Conservation (phyloP, 2,888 invertebrate species). For the Carterocephalus palaemon region DNA sequence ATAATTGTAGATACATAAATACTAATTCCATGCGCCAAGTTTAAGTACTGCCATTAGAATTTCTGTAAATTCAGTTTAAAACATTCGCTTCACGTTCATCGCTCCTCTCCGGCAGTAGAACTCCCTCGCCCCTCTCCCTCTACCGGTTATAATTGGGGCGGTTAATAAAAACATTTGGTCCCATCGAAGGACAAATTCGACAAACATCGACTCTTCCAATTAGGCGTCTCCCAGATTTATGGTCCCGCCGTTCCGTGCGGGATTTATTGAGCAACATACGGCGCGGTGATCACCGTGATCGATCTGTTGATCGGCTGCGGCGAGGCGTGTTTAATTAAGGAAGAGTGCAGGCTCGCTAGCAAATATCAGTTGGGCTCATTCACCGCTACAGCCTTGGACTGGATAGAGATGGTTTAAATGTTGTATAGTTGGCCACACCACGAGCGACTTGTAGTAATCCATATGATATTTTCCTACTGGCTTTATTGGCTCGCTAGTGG, state of each 20-base stretch:
- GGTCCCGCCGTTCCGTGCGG: constrained; percentile 29
- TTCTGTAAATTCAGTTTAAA: neutral
- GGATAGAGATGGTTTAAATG: too few relatives aligned
- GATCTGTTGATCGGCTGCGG: constrained; percentile 8
- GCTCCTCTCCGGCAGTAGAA: neutral
- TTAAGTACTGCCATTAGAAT: too few relatives aligned
- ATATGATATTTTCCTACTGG: too few relatives aligned
- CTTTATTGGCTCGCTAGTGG: too few relatives aligned
- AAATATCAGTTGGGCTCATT: too few relatives aligned
- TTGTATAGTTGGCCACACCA: too few relatives aligned
- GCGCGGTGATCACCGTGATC: constrained; percentile 5
- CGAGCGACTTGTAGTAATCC: too few relatives aligned
- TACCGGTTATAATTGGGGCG: constrained; percentile 40
- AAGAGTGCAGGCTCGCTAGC: too few relatives aligned
- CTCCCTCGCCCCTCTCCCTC: constrained; percentile 30
- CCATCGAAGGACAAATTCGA: constrained; percentile 43
- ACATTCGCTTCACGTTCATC: neutral
- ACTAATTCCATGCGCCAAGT: too few relatives aligned
- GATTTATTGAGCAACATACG: constrained; percentile 38
- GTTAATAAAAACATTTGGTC: constrained; percentile 36
- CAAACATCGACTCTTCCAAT: constrained; percentile 44
- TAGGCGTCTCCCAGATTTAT: constrained; percentile 46
- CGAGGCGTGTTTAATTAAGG: neutral
- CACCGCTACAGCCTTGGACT: too few relatives aligned
- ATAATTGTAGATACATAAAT: too few relatives aligned